Evolutionary conservation across 2,888 invertebrate species (phyloP).

Genomic region (Pogonocherus hispidulus): DNA sequence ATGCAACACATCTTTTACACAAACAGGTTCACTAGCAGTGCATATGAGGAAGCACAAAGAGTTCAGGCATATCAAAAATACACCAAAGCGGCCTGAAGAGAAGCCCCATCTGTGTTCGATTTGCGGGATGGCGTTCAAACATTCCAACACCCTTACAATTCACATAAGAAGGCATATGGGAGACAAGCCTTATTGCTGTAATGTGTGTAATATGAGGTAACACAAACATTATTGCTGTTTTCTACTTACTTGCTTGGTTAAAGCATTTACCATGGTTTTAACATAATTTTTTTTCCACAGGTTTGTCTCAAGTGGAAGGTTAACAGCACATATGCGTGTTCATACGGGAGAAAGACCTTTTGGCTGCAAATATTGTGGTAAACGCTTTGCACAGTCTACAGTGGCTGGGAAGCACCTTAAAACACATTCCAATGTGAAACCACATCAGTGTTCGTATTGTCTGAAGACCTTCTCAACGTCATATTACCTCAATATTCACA

Average conservation of each 20-base stretch:
- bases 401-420: slow-evolving; percentile 56
- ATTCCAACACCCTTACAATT: slow-evolving; percentile 57
- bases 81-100: slow-evolving; percentile 35
- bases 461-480: slow-evolving; percentile 55
- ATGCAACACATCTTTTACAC: slow-evolving; percentile 55
- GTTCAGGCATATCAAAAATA: slow-evolving; percentile 34
- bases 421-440: slow-evolving; percentile 53
- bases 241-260: too few relatives aligned
- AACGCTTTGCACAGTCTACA: slow-evolving; percentile 57
- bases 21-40: slow-evolving; percentile 54
- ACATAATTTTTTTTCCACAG: slow-evolving; percentile 50
- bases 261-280: too few relatives aligned
- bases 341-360: slow-evolving; percentile 60
- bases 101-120: slow-evolving; percentile 57
- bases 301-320: slow-evolving; percentile 59
- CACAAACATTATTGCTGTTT: not conserved
- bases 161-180: slow-evolving; percentile 59
- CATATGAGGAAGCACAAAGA: slow-evolving; percentile 53
- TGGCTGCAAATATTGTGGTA: slow-evolving; percentile 56
- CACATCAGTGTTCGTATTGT: slow-evolving; percentile 57
- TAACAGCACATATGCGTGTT: slow-evolving; percentile 57
- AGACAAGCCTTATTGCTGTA: slow-evolving; percentile 58
- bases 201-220: slow-evolving; percentile 57
- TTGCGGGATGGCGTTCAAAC: slow-evolving; percentile 60
- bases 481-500: slow-evolving; percentile 60